A percentile compares a stretch with the other conserved stretches of the same genome.
These are phyloP conservation scores for Serranus cabrilla DNA, from an alignment of 2,797 vertebrate species.

Conservation along the genomic window DNA sequence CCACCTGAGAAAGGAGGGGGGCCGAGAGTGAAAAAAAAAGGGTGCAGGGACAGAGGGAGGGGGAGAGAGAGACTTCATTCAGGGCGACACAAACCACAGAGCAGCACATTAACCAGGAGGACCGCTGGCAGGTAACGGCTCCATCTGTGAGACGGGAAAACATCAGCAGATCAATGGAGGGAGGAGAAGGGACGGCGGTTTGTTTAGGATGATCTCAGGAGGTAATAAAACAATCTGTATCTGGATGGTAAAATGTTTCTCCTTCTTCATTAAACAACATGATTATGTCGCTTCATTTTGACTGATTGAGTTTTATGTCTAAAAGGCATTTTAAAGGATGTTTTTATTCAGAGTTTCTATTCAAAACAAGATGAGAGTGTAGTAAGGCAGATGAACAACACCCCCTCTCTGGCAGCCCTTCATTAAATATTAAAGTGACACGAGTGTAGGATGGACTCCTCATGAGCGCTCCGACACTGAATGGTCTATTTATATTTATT, in stretches of 20 bases:
- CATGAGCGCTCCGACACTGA: constrained; percentile 12
- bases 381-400: constrained; percentile 34
- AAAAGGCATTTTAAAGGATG: neutral
- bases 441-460: constrained; percentile 8
- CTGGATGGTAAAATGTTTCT: neutral
- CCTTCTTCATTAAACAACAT: neutral
- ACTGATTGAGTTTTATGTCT: neutral
- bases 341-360: neutral
- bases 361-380: constrained; percentile 11
- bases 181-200: constrained; percentile 14
- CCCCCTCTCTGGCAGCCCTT: constrained; percentile 18
- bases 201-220: neutral
- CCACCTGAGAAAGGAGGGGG: constrained; percentile 82
- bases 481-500: constrained; percentile 21
- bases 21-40: constrained; percentile 48
- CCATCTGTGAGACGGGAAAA: constrained; percentile 74
- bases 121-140: constrained; percentile 60
- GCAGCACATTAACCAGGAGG: constrained; percentile 51
- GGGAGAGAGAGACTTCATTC: constrained; percentile 64
- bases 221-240: neutral
- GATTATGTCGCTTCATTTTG: neutral
- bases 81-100: constrained; percentile 63
- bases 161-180: constrained; percentile 53
- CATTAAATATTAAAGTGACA: constrained; percentile 46
- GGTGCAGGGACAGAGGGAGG: constrained; percentile 57